A percentile compares a stretch with the other conserved stretches of the same genome.
phyloP scores from a whole-genome alignment of 2,888 invertebrate species.

The Machimus atricapillus region DNA sequence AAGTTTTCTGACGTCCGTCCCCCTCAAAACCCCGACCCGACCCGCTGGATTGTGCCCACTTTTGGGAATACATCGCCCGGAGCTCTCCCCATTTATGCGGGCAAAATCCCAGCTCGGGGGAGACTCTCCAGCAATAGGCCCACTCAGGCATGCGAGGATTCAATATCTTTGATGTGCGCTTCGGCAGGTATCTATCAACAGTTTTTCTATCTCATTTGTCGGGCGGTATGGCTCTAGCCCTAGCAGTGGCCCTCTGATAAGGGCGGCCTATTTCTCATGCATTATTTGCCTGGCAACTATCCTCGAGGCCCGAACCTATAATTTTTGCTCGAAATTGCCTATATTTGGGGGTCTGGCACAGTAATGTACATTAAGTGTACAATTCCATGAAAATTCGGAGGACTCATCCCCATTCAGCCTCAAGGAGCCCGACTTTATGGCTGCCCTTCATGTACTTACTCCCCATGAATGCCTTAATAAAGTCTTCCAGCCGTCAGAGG shows the following conservation, averaged over 20 bases:
- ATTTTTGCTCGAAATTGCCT: neutral
- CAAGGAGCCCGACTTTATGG: neutral
- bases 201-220: neutral
- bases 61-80: neutral
- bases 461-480: neutral
- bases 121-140: neutral
- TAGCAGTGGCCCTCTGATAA: neutral
- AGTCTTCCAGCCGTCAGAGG: neutral
- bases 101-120: neutral
- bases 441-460: neutral
- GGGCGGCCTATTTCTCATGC: neutral
- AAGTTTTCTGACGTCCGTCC: neutral
- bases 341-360: neutral
- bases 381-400: neutral
- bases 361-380: neutral
- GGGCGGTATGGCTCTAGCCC: neutral
- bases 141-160: neutral
- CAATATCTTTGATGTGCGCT: neutral
- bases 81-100: neutral
- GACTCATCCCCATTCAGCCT: neutral
- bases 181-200: neutral
- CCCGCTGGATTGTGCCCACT: neutral
- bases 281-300: neutral
- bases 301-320: neutral
- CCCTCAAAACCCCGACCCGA: too few species aligned